Evolutionary conservation across 2,797 vertebrate species (phyloP), one percentile per base, ranked within the genome.

Genomic region (Epinephelus awoara): DNA sequence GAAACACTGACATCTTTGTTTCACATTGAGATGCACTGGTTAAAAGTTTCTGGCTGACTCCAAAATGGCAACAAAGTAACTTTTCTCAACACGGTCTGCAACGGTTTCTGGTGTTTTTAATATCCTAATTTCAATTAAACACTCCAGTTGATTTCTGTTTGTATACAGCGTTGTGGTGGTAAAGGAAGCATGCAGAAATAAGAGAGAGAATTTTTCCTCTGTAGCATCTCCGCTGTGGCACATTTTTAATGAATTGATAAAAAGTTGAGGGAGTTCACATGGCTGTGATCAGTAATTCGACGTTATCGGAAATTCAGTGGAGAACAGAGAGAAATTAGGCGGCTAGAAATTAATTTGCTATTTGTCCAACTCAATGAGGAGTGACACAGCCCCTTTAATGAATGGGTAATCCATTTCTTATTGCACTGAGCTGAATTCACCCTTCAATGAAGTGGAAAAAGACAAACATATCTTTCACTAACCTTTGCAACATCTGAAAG

Each of bases 361-460:
- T 94, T 94, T 94, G 93, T 94, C 92, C 93, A 92, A 92, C 79
- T 89, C 93, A 92, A 92, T 94, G 93, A 94, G 90, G 94, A 94
- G 92, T 94, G 93, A 94, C 94, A 84, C 89, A 91, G 90, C 87
- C 79, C 67, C 80, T 88, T 87, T 91, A 94, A 93, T 93, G 93
- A 94, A 91, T 78, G 85, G 88, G 88, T 92, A 92, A 93, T 95
- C 91, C 89, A 90, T 93, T 94, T 93, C 87, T 90, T 87, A 90
- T 87, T 91, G 91, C 91, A 68, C 82, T 47, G 87, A 91, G 90
- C 87, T 67, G 82, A 91, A 87, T 89, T 94, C 90, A 91, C 91
- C 88, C 90, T 93, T 94, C 93, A 91, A 61, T 90, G 92, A 91
- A 88, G 90, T 91, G 92, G 91, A 93, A 94, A 93, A 91, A 94